Evolutionary conservation across 1,140 invertebrate species (phyloP).

Genomic region (Probaryconus sp.): DNA sequence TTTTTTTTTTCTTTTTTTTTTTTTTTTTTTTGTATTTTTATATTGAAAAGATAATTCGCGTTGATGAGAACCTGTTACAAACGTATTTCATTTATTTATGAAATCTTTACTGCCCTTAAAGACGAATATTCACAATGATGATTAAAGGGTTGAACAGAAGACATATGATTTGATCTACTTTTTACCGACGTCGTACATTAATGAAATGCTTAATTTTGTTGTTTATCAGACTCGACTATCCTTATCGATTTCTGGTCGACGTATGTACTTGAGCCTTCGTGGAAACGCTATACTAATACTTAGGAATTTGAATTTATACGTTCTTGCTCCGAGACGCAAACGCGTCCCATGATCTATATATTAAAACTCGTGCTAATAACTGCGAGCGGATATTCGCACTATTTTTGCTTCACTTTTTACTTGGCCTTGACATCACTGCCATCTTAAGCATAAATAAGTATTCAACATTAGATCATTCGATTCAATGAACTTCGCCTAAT

Average conservation of each 20-base stretch:
- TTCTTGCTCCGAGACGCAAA: too few species aligned
- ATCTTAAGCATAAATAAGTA: slow-evolving; percentile 18
- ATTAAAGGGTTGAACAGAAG: slow-evolving; percentile 25
- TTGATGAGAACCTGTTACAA: slow-evolving; percentile 3
- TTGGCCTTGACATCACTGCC: slow-evolving; percentile 26
- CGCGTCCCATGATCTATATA: too few species aligned
- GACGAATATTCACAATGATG: slow-evolving; percentile 18
- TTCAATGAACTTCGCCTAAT: too few species aligned
- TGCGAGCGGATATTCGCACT: slow-evolving; percentile 32
- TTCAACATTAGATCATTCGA: too few species aligned
- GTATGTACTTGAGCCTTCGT: slow-evolving; percentile 39
- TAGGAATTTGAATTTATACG: too few species aligned
- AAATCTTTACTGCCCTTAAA: slow-evolving; percentile 8
- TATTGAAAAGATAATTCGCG: slow-evolving; percentile 5
- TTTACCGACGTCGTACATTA: slow-evolving; percentile 22
- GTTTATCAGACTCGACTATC: slow-evolving; percentile 16
- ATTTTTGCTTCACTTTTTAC: slow-evolving; percentile 18
- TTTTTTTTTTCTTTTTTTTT: background rate
- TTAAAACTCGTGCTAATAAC: slow-evolving; percentile 37
- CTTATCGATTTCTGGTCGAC: slow-evolving; percentile 32
- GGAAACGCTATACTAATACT: slow-evolving; percentile 29
- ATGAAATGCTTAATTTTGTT: slow-evolving; percentile 15
- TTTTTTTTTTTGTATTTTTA: slow-evolving; percentile 1
- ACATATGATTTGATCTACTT: slow-evolving; percentile 38
- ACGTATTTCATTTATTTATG: slow-evolving; percentile 8